These are phyloP conservation scores for Misgurnus mizolepis DNA, from an alignment of 2,113 vertebrate species.

Conservation along the genomic window DNA sequence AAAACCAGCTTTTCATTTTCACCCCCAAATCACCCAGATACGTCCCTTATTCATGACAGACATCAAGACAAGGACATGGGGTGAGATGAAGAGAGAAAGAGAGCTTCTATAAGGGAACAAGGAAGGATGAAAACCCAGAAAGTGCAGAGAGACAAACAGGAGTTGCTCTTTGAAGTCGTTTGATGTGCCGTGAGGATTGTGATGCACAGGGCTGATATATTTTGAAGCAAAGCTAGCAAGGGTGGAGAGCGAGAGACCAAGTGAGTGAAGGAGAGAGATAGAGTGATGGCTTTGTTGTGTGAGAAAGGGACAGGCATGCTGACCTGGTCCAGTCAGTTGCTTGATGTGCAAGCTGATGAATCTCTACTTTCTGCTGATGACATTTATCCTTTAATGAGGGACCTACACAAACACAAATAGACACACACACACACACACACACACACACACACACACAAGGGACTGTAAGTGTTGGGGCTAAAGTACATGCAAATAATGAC, in stretches of 20 bases:
- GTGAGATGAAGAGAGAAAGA: constrained; percentile 16
- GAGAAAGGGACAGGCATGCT: neutral
- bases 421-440: constrained; percentile 24
- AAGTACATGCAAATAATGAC: neutral
- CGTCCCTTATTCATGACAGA: constrained; percentile 43
- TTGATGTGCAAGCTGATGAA: constrained; percentile 44
- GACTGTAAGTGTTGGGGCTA: constrained; percentile 43
- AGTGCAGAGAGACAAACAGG: constrained; percentile 45
- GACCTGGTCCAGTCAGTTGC: constrained; percentile 41
- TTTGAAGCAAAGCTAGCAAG: constrained; percentile 1
- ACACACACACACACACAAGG: constrained; percentile 35
- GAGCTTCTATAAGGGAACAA: constrained; percentile 20
- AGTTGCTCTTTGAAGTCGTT: constrained; percentile 52
- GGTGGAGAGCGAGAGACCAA: constrained; percentile 5
- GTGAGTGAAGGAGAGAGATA: constrained; percentile 13
- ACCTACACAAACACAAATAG: constrained; percentile 27
- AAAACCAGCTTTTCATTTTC: constrained; percentile 36
- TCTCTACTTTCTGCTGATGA: constrained; percentile 49
- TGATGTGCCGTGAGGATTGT: constrained; percentile 52
- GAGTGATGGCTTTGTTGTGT: constrained; percentile 46
- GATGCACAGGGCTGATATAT: constrained; percentile 35
- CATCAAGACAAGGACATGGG: constrained; percentile 26
- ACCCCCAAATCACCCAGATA: constrained; percentile 34
- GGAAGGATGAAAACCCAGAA: constrained; percentile 34
- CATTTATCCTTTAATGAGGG: constrained; percentile 51